phyloP scores from a whole-genome alignment of 1,140 invertebrate genomes.

The Doryteuthis pealeii region DNA sequence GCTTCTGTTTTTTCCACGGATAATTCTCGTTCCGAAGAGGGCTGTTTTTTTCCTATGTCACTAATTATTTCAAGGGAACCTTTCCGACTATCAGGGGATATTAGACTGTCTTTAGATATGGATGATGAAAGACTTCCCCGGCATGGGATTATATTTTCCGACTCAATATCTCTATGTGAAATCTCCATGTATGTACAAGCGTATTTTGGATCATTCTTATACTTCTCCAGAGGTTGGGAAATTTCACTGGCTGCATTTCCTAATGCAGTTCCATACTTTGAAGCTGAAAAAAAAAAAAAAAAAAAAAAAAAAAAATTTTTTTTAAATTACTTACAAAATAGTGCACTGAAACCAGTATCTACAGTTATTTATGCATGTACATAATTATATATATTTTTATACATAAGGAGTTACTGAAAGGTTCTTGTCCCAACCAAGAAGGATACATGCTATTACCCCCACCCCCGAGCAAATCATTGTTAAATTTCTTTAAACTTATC shows the following conservation, averaged over 20 bases:
- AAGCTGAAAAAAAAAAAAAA: not conserved
- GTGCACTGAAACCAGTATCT: no score
- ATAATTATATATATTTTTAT: no score
- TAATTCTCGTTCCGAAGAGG: not conserved
- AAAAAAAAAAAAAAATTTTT: no score
- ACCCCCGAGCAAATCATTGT: no score
- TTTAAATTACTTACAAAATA: no score
- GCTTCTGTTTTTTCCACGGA: constrained; percentile 7
- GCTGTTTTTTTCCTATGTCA: not conserved
- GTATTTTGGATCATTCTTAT: constrained; percentile 16
- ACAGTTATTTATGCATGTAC: no score
- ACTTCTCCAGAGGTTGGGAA: constrained; percentile 17
- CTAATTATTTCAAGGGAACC: not conserved
- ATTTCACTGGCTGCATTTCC: not conserved
- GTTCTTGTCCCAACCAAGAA: no score
- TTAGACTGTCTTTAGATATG: constrained; percentile 41
- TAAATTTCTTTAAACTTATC: no score
- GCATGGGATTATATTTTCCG: constrained; percentile 21
- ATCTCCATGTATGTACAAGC: constrained; percentile 35
- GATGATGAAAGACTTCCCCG: constrained; percentile 30
- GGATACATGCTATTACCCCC: no score
- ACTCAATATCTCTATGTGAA: constrained; percentile 13
- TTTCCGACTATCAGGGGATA: constrained; percentile 18
- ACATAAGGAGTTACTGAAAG: no score
- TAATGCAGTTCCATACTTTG: not conserved